Conservation (phyloP, 2,797 vertebrate genomes). For the Novumbra hubbsi region DNA sequence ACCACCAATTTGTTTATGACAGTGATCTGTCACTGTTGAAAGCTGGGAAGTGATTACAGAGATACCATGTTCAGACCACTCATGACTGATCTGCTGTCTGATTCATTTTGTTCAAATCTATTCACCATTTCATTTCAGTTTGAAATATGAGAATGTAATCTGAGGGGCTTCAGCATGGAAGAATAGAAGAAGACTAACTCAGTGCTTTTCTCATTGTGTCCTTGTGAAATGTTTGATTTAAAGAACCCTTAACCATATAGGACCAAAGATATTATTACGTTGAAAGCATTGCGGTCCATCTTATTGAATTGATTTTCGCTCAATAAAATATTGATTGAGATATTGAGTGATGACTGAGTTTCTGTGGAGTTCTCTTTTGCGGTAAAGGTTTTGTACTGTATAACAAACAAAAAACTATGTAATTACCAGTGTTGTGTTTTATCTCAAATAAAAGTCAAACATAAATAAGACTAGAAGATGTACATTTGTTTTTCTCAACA, state of each 20-base stretch:
- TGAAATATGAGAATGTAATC: conserved; percentile 31
- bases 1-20: conserved; percentile 7
- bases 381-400: background rate
- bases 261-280: background rate
- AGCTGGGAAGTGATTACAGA: conserved; percentile 39
- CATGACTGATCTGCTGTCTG: conserved; percentile 46
- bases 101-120: conserved; percentile 48
- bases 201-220: background rate
- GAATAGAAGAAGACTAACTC: background rate
- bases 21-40: conserved; percentile 11
- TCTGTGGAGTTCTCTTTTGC: background rate
- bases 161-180: background rate
- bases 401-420: conserved; percentile 41
- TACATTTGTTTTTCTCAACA: conserved; percentile 35
- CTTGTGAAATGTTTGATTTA: conserved; percentile 2
- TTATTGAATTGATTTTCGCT: background rate
- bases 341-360: background rate
- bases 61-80: conserved; percentile 43
- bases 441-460: conserved; percentile 24
- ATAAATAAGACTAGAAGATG: conserved; percentile 26
- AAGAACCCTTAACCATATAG: background rate
- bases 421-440: conserved; percentile 42
- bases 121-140: conserved; percentile 44
- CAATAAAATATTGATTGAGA: background rate
- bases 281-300: background rate